A percentile compares a stretch with the other conserved stretches of the same genome.
phyloP scores from a whole-genome alignment of 1,140 invertebrate species.

The Drosophila oshimai region DNA sequence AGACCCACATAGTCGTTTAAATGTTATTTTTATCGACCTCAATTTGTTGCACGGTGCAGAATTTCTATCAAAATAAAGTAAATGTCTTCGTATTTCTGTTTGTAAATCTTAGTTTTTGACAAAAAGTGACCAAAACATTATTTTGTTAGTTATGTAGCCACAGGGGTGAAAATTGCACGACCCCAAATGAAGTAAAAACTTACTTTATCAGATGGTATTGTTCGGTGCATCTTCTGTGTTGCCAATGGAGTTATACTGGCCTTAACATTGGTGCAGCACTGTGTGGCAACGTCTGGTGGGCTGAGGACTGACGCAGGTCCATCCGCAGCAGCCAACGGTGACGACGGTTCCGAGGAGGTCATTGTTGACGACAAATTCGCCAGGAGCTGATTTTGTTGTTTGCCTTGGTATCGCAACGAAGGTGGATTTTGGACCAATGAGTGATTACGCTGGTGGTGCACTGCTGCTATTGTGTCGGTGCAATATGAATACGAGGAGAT shows the following conservation, averaged over 20 bases:
- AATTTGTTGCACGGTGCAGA: too few relatives aligned
- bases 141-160: too few relatives aligned
- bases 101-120: too few relatives aligned
- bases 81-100: too few relatives aligned
- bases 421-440: constrained; percentile 13
- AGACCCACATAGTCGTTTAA: too few relatives aligned
- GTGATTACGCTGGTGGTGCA: constrained; percentile 31
- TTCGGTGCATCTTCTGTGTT: constrained; percentile 61
- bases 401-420: constrained; percentile 10
- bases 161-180: too few relatives aligned
- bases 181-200: too few relatives aligned
- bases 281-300: constrained; percentile 30
- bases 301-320: constrained; percentile 17
- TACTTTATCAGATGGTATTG: constrained; percentile 70
- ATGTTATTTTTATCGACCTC: too few relatives aligned
- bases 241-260: constrained; percentile 41
- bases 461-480: constrained; percentile 33
- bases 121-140: too few relatives aligned
- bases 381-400: constrained; percentile 3
- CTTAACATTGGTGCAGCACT: constrained; percentile 36
- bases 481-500: constrained; percentile 6
- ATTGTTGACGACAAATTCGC: constrained; percentile 5
- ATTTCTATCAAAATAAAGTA: too few relatives aligned
- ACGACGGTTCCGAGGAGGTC: constrained; percentile 8
- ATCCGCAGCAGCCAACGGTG: not conserved